Base-by-base conservation (phyloP, 2,113 vertebrate species). In the Octodon degus region DNA sequence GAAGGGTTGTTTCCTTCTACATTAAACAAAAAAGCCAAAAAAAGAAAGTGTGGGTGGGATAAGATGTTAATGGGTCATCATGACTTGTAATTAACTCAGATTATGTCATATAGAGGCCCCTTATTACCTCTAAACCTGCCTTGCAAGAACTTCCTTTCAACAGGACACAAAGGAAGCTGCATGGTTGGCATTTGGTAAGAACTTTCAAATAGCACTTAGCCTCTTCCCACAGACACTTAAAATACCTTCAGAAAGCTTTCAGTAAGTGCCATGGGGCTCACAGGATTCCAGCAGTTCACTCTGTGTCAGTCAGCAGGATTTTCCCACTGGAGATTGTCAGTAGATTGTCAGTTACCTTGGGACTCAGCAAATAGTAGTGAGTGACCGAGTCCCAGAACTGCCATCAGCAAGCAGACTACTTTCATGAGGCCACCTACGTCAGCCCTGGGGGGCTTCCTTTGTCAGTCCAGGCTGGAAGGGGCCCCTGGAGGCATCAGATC, bases 251-350 rank as follows among this genome's bases (percentile, higher is more conserved):
- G 63, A 83, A n/a, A 67, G 40, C 90, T 95, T 81, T 70, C 63
- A 70, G 58, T 77, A 70, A 89, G 65, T 84, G 50, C 63, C 40
- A 37, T 53, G 81, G 85, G 47, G 43, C 55, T 67, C 24, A 50
- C 55, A 93, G 79, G 68, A 86, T 83, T 86, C 91, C 58, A 77
- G 80, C 76, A 70, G 84, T 58, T 86, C 63, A 50, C 63, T 30
- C 70, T 60, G 34, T 86, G 68, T 67, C 94, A 76, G 77, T 81
- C 94, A 79, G 94, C 92, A 95, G 80, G 76, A 95, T 83, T 89
- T 95, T 94, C 89, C 80, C 80, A 76, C 80, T 27, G 37, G 83
- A 93, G 80, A 55, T 55, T 58, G 55, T 55, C 55, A 55, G 55
- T 13, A 55, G 55, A 55, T 16, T 55, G 55, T 55, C 76, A 91